A percentile compares a stretch with the other conserved stretches of the same genome.
These are phyloP conservation scores for Montipora sp. DNA, from an alignment of 64 coral and sea anemone species.

Conservation along the genomic window DNA sequence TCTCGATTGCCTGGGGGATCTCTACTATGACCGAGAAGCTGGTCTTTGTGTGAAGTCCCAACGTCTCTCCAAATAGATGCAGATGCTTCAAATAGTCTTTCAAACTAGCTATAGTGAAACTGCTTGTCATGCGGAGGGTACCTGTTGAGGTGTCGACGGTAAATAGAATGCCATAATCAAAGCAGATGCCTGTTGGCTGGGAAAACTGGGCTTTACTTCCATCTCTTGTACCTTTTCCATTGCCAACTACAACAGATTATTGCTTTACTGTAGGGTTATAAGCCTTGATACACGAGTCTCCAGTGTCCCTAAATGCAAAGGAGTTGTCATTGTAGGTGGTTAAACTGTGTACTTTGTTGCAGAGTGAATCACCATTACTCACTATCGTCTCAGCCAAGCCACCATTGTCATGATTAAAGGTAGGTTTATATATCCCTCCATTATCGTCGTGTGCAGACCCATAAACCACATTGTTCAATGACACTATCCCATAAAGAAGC, in stretches of 20 bases:
- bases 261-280: slow-evolving; percentile 46
- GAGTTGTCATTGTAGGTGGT: slow-evolving; percentile 49
- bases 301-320: slow-evolving; percentile 54
- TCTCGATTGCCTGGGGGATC: slow-evolving; percentile 58
- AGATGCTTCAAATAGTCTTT: slow-evolving; percentile 27
- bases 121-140: slow-evolving; percentile 50
- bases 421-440: slow-evolving; percentile 31
- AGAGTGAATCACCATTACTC: slow-evolving; percentile 41
- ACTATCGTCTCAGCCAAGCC: slow-evolving; percentile 35
- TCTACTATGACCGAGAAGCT: neutral
- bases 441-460: slow-evolving; percentile 32
- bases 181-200: slow-evolving; percentile 17
- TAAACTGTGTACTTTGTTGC: slow-evolving; percentile 49
- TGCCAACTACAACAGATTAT: slow-evolving; percentile 30
- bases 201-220: slow-evolving; percentile 8
- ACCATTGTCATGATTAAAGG: slow-evolving; percentile 27
- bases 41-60: slow-evolving; percentile 45
- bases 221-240: slow-evolving; percentile 36
- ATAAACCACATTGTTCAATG: slow-evolving; percentile 9
- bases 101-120: slow-evolving; percentile 14
- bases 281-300: slow-evolving; percentile 57
- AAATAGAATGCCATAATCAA: slow-evolving; percentile 13
- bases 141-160: slow-evolving; percentile 45
- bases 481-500: slow-evolving; percentile 53
- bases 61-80: slow-evolving; percentile 47